Evolutionary conservation across 1,140 invertebrate genomes (phyloP).

Genomic region (Drosophila bocki): DNA sequence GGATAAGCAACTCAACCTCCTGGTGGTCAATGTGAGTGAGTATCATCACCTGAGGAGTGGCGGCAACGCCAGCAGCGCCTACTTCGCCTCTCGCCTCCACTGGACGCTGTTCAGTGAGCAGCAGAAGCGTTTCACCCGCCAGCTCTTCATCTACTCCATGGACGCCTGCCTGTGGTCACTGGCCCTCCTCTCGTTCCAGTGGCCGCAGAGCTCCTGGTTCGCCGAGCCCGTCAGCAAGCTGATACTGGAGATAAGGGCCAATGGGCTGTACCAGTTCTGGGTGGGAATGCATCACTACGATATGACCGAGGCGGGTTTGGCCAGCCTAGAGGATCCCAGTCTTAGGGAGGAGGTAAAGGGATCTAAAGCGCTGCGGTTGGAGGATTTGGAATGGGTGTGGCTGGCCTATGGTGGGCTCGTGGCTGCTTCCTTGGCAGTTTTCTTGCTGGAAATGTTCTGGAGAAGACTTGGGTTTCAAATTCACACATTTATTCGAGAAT

Average conservation of each 20-base stretch:
- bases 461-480: not conserved
- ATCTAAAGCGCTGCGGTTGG: not conserved
- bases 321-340: conserved; percentile 52
- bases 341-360: not conserved
- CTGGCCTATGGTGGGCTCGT: conserved; percentile 34
- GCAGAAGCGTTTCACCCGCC: conserved; percentile 56
- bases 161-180: conserved; percentile 55
- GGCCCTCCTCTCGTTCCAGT: conserved; percentile 46
- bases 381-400: conserved; percentile 47
- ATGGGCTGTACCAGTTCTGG: conserved; percentile 61
- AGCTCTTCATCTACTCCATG: conserved; percentile 63
- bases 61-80: conserved; percentile 56
- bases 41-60: conserved; percentile 32
- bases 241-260: conserved; percentile 53
- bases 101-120: conserved; percentile 63
- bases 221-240: conserved; percentile 51
- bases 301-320: conserved; percentile 53
- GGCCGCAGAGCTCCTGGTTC: conserved; percentile 48
- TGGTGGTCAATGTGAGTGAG: conserved; percentile 44
- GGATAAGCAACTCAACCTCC: conserved; percentile 4
- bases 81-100: conserved; percentile 57
- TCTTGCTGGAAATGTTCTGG: conserved; percentile 29
- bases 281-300: conserved; percentile 63
- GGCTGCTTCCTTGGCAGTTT: not conserved
- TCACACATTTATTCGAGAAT: conserved; percentile 25